phyloP scores from a whole-genome alignment of 2,113 vertebrate species.

The Parotia lawesii region DNA sequence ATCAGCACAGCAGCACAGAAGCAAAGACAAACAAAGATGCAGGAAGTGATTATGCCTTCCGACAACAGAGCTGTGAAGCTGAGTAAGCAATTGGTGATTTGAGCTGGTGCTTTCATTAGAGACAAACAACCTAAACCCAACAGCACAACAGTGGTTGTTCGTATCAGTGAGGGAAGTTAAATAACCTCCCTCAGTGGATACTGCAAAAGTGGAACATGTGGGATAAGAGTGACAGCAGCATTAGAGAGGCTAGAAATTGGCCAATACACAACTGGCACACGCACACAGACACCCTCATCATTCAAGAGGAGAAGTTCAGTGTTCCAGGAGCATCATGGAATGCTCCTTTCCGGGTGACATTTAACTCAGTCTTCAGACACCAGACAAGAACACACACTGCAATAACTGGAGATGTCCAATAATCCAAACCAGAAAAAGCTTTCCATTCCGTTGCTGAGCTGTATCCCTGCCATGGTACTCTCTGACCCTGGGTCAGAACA shows the following conservation, averaged over 20 bases:
- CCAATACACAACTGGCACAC: neutral
- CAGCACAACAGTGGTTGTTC: neutral
- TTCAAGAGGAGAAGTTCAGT: neutral
- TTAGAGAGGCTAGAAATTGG: neutral
- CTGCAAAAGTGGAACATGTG: neutral
- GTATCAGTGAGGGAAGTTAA: neutral
- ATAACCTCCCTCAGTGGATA: neutral
- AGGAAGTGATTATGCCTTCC: slow-evolving; percentile 16
- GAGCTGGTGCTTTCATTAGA: neutral
- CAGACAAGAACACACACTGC: neutral
- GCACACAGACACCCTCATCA: neutral
- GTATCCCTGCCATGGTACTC: neutral
- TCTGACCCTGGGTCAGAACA: slow-evolving; percentile 38
- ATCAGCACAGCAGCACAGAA: neutral
- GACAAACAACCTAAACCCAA: neutral
- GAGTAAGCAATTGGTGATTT: slow-evolving; percentile 10
- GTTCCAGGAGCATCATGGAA: neutral
- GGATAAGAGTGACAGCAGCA: neutral
- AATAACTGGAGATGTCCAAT: neutral
- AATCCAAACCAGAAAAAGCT: slow-evolving; percentile 32
- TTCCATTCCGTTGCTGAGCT: neutral
- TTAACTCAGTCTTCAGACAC: neutral
- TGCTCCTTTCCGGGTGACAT: neutral
- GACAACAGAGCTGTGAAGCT: slow-evolving; percentile 11
- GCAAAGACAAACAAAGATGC: slow-evolving; percentile 6